phyloP scores from a whole-genome alignment of 2,888 invertebrate genomes.

The Luffia ferchaultella region DNA sequence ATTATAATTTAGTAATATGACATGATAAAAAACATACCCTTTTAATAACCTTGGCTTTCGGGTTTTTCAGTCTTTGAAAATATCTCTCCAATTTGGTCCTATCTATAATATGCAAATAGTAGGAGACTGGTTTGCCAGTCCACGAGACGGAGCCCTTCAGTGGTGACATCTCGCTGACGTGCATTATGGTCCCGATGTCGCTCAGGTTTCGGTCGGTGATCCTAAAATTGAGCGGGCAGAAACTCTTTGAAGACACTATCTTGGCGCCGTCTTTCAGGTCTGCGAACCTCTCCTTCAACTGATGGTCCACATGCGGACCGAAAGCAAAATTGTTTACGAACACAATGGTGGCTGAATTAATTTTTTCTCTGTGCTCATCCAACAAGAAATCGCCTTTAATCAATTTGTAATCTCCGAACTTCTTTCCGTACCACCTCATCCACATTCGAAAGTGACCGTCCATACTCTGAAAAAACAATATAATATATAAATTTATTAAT shows the following conservation, averaged over 20 bases:
- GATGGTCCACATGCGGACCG: conserved; percentile 96
- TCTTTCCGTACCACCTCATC: conserved; percentile 99
- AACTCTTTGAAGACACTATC: conserved; percentile 98
- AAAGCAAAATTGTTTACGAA: conserved; percentile 99
- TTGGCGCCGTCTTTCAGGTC: conserved; percentile 95
- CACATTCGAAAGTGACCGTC: conserved; percentile 89
- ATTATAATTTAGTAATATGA: conserved; percentile 23
- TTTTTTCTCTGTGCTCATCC: conserved; percentile 92
- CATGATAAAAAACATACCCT: conserved; percentile 60
- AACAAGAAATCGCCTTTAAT: conserved; percentile 95
- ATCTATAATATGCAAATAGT: conserved; percentile 98
- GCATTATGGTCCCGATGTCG: conserved; percentile 99
- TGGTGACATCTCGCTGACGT: conserved; percentile 96
- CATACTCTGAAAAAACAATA: conserved; percentile 75
- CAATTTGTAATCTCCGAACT: conserved; percentile 88
- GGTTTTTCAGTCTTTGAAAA: conserved; percentile 93
- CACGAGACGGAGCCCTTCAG: conserved; percentile 96
- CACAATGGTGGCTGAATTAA: conserved; percentile 92
- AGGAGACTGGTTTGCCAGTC: conserved; percentile 99
- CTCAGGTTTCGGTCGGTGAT: conserved; percentile 97
- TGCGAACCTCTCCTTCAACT: conserved; percentile 94
- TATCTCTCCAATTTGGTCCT: conserved; percentile 96
- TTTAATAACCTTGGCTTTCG: conserved; percentile 75
- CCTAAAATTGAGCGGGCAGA: conserved; percentile 97
- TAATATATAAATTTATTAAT: too few relatives aligned